Evolutionary conservation across 1,140 invertebrate genomes (phyloP).

Genomic region (Diuraphis noxia): DNA sequence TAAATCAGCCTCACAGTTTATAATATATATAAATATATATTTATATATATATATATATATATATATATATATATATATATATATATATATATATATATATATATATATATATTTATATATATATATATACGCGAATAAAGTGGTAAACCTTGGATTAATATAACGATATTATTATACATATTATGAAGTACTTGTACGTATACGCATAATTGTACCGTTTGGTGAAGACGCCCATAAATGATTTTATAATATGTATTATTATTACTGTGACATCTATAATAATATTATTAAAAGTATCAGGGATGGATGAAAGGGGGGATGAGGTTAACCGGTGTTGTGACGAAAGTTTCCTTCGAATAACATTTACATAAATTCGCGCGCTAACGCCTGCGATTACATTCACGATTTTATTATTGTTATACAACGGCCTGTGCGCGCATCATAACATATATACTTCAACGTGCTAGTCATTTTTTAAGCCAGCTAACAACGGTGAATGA

Average conservation of each 20-base stretch:
- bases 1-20: neutral
- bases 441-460: neutral
- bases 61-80: too few relatives aligned
- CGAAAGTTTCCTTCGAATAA: neutral
- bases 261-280: neutral
- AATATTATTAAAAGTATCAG: neutral
- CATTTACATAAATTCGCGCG: neutral
- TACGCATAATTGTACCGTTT: neutral
- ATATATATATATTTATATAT: neutral
- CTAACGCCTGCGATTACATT: neutral
- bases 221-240: neutral
- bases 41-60: too few relatives aligned
- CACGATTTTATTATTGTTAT: neutral
- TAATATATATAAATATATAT: too few relatives aligned
- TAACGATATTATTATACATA: neutral
- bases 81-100: neutral
- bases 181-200: neutral
- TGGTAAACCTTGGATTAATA: neutral
- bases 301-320: too few relatives aligned
- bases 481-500: neutral
- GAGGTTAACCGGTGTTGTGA: neutral
- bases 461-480: neutral
- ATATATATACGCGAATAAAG: neutral
- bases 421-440: neutral
- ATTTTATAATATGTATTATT: neutral